Percentiles rank a stretch among this genome's conserved stretches.
These are phyloP conservation scores for Mesitornis unicolor DNA, from an alignment of 2,113 vertebrate genomes.

Conservation along the genomic window DNA sequence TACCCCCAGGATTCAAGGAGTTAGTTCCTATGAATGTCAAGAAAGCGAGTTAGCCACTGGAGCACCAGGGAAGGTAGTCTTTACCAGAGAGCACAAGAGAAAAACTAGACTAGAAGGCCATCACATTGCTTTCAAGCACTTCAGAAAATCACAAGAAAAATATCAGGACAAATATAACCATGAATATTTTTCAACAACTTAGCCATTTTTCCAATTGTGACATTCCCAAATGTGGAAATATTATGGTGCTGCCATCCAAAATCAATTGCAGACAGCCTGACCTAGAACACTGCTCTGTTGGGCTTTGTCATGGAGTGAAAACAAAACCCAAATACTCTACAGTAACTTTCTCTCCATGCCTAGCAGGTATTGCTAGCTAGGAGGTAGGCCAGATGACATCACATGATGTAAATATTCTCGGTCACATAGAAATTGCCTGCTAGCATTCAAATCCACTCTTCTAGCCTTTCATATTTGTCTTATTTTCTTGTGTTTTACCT, in stretches of 20 bases:
- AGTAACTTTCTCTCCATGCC: neutral
- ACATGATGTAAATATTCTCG: neutral
- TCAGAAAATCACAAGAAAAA: neutral
- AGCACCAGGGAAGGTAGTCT: neutral
- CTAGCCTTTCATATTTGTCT: neutral
- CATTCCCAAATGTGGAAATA: neutral
- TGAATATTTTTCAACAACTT: neutral
- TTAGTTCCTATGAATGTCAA: neutral
- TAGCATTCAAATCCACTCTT: neutral
- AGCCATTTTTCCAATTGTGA: neutral
- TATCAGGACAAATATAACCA: fast-evolving
- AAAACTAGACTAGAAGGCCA: neutral
- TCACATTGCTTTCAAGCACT: neutral
- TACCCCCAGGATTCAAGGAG: neutral
- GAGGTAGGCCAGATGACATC: neutral
- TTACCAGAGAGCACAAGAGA: neutral
- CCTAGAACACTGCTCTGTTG: neutral
- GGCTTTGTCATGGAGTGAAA: neutral
- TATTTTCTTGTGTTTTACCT: neutral
- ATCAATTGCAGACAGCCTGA: neutral
- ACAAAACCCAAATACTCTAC: neutral
- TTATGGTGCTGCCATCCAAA: neutral
- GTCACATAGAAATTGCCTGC: neutral
- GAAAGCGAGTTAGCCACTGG: fast-evolving
- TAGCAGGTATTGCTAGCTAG: neutral